Base-by-base conservation (phyloP, 92 coral and sea anemone genomes). In the Paragorgia papillata region DNA sequence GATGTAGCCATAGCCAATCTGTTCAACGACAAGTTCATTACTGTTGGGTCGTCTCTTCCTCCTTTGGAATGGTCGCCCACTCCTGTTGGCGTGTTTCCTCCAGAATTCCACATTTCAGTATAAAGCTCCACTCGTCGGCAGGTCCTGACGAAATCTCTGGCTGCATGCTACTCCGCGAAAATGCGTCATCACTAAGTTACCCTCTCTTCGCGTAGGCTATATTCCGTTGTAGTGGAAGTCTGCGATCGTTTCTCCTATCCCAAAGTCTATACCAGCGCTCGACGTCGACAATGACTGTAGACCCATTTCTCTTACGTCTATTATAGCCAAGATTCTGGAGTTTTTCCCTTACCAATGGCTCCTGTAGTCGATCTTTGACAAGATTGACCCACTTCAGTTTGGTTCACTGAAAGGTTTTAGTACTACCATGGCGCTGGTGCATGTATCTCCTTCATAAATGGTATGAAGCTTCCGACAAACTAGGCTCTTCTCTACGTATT, bases 381-480 rank as follows among this genome's bases (percentile, higher is more conserved):
- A 57, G 55, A 58, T 76, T 41, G 61, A 76, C 31, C 81, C 73
- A 25, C 69, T 76, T 55, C 71, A 60, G 58, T 76, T 76, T 44
- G 61, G 73, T 30, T 60, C 73, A 34, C 65, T 43, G 66, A 54
- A 62, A 49, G 71, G 46, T 15, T 59, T 70, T 13, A 75, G 81
- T 21, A 62, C 81, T 12, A 75, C 68, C 73, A 24, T 34, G 70
- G 70, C 81, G 21, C 70, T n/a, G 30, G 81, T n/a, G n/a, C n/a
- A n/a, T 59, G 2, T 21, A 61, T 35, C 60, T 75, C 58, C 60
- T 75, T 15, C 71, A 75, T 65, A 76, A 46, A 37, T 75, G 64
- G 70, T 43, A 75, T 27, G 22, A 59, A 39, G 70, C 81, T 20
- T 28, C 53, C 20, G 82, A 75, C 5, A n/a, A n/a, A n/a, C n/a